Conservation (phyloP, 2,888 invertebrate genomes). For the Apamea monoglypha region DNA sequence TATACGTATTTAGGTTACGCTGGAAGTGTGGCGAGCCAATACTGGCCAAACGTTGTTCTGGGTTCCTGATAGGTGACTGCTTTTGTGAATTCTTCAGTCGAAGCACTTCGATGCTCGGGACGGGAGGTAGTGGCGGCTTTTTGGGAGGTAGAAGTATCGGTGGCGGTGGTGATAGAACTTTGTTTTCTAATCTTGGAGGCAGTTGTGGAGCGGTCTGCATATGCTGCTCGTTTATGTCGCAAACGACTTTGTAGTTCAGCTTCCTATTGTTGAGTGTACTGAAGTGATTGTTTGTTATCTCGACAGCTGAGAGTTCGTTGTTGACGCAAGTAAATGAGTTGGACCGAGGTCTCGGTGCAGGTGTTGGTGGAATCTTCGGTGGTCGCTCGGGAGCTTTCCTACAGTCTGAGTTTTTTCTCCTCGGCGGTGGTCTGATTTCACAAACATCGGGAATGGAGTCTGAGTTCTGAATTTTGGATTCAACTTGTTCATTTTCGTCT, state of each 20-base stretch:
- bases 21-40: constrained; percentile 92
- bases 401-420: constrained; percentile 89
- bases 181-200: constrained; percentile 87
- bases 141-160: constrained; percentile 91
- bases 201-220: constrained; percentile 87
- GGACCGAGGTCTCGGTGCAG: constrained; percentile 89
- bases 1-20: constrained; percentile 90
- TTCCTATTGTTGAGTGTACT: constrained; percentile 86
- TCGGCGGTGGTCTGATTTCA: constrained; percentile 92
- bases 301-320: constrained; percentile 85
- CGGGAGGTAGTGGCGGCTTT: constrained; percentile 93
- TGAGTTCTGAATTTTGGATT: constrained; percentile 81
- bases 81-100: constrained; percentile 89
- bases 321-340: constrained; percentile 89
- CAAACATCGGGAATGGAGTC: constrained; percentile 87
- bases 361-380: constrained; percentile 90
- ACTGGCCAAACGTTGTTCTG: constrained; percentile 90
- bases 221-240: constrained; percentile 85
- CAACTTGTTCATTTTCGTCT: constrained; percentile 83
- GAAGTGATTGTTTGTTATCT: constrained; percentile 85
- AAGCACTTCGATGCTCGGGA: constrained; percentile 91
- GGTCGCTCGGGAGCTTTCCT: constrained; percentile 92
- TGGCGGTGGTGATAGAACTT: constrained; percentile 85
- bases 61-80: constrained; percentile 84
- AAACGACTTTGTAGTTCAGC: constrained; percentile 85